Conservation (phyloP, 2,888 invertebrate genomes). For the Biston stratarius region DNA sequence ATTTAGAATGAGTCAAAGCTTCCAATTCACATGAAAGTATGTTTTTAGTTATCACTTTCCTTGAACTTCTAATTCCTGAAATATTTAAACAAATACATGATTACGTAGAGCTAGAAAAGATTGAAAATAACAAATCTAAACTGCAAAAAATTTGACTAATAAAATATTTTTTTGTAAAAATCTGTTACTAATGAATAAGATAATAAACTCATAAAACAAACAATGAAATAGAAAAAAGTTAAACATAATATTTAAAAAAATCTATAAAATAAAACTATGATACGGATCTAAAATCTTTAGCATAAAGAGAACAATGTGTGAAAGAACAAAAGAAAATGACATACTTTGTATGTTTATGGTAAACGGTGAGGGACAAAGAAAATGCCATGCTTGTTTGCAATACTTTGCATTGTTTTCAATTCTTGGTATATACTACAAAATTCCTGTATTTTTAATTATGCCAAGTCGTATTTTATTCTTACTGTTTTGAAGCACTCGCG, state of each 20-base stretch:
- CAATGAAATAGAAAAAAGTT: too few relatives aligned
- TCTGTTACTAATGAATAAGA: too few relatives aligned
- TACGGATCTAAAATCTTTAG: not conserved
- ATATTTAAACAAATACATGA: constrained; percentile 1
- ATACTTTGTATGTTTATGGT: constrained; percentile 27
- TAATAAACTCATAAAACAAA: too few relatives aligned
- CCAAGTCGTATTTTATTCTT: not conserved
- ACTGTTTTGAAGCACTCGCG: not conserved
- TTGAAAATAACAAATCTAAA: not conserved
- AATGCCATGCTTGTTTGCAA: constrained; percentile 22
- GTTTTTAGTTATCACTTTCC: not conserved
- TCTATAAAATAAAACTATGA: too few relatives aligned
- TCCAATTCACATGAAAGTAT: constrained; percentile 19
- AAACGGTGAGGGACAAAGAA: constrained; percentile 28
- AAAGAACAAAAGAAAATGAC: constrained; percentile 29
- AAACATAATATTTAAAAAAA: too few relatives aligned
- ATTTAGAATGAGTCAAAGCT: constrained; percentile 25
- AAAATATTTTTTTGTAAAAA: too few relatives aligned
- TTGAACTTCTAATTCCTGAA: not conserved
- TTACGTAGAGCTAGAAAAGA: not conserved
- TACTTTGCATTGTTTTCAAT: constrained; percentile 14
- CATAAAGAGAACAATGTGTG: not conserved
- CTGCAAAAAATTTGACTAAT: not conserved
- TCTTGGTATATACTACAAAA: not conserved
- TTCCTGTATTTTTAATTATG: not conserved